Conservation (phyloP, 2,797 vertebrate species). For the Leptodactylus fallax region DNA sequence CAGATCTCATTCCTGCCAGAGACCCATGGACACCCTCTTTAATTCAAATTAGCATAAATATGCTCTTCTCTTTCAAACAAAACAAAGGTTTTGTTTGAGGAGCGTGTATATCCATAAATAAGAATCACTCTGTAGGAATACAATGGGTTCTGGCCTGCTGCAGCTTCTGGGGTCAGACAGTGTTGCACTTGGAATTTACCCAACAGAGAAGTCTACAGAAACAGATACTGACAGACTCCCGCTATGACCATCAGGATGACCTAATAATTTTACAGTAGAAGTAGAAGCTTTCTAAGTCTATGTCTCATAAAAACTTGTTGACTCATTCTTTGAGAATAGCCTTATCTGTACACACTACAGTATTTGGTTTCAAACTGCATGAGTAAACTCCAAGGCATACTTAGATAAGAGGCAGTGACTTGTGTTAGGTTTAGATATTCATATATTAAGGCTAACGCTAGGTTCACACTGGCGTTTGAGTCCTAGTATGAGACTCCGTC, state of each 20-base stretch:
- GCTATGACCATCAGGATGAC: too few species aligned
- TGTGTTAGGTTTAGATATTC: not conserved
- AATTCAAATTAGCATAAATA: too few species aligned
- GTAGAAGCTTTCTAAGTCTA: not conserved
- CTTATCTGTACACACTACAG: not conserved
- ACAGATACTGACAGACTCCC: not conserved
- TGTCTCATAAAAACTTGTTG: not conserved
- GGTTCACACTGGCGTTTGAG: too few species aligned
- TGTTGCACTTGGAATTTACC: not conserved
- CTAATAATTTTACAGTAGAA: too few species aligned
- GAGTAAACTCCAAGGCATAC: not conserved
- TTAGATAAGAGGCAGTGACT: not conserved
- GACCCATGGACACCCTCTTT: too few species aligned
- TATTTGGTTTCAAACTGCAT: not conserved
- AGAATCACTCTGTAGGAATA: not conserved
- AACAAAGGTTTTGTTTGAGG: not conserved
- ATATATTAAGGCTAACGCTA: not conserved
- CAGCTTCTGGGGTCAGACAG: not conserved
- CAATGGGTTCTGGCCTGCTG: not conserved
- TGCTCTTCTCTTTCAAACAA: too few species aligned
- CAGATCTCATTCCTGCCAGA: too few species aligned
- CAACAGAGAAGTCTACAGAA: not conserved
- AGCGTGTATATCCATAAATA: not conserved
- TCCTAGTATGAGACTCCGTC: too few species aligned
- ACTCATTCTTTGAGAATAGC: not conserved